Evolutionary conservation across 1,140 invertebrate genomes (phyloP).

Genomic region (Hetaerina americana): DNA sequence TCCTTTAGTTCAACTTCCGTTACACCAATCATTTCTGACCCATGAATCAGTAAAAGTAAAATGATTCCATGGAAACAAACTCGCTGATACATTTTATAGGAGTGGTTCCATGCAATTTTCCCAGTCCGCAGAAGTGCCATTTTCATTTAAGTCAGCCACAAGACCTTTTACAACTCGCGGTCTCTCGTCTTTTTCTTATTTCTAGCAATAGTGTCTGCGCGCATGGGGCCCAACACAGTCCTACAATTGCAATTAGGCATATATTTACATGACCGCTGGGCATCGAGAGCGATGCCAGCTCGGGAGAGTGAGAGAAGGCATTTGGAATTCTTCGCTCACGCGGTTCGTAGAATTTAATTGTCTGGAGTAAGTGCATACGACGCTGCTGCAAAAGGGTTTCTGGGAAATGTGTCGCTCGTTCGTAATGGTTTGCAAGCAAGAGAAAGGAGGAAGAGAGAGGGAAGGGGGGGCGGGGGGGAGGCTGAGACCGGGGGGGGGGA

Average conservation of each 20-base stretch:
- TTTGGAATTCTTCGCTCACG: neutral
- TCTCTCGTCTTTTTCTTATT: neutral
- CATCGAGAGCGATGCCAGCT: neutral
- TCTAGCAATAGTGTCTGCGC: neutral
- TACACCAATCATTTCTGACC: too few relatives aligned
- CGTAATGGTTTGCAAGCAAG: neutral
- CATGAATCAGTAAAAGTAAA: too few relatives aligned
- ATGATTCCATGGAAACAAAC: too few relatives aligned
- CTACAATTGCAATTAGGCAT: neutral
- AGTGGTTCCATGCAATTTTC: too few relatives aligned
- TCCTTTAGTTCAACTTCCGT: too few relatives aligned
- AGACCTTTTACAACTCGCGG: neutral
- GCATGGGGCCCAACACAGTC: neutral
- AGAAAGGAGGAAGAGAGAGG: too few relatives aligned
- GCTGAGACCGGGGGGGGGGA: neutral
- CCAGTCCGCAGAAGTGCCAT: too few relatives aligned
- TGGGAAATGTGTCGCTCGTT: neutral
- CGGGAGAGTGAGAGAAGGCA: neutral
- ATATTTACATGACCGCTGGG: neutral
- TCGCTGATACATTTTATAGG: too few relatives aligned
- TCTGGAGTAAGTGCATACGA: neutral
- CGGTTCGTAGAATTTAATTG: neutral
- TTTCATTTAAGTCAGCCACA: neutral
- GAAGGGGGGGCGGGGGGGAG: neutral
- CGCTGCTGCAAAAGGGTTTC: neutral